Percentiles rank a stretch among this genome's conserved stretches.
Conservation (phyloP, 2,113 vertebrate species). For the Phaethornis superciliosus region DNA sequence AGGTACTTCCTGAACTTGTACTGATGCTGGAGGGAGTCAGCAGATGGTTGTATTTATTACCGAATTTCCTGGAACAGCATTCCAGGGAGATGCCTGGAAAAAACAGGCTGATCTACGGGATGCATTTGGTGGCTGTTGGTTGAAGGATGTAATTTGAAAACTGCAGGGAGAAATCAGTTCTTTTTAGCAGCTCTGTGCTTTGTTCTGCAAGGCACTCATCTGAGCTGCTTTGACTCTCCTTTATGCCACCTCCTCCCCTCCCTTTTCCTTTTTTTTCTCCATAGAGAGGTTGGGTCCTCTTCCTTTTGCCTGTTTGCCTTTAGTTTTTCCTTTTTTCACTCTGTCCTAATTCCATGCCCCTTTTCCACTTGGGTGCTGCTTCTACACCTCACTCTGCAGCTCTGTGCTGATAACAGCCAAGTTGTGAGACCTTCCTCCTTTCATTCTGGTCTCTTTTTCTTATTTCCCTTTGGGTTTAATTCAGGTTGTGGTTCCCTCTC, state of each 20-base stretch:
- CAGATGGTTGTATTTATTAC: neutral
- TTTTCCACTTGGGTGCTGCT: neutral
- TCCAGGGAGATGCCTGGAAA: neutral
- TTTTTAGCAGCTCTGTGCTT: neutral
- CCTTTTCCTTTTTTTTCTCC: neutral
- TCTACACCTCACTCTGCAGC: neutral
- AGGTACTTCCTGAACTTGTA: neutral
- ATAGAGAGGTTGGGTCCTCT: too few relatives aligned
- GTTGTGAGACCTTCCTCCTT: neutral
- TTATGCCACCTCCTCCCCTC: neutral
- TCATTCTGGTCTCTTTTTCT: too few relatives aligned
- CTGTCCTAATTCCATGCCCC: neutral
- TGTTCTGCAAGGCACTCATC: neutral
- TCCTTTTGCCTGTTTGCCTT: too few relatives aligned
- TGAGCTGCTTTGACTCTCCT: neutral
- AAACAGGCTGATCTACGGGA: accelerated
- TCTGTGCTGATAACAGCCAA: accelerated
- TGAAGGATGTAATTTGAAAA: neutral
- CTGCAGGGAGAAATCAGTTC: accelerated
- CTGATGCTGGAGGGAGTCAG: neutral
- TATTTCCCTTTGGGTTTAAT: too few relatives aligned
- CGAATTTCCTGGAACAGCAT: accelerated
- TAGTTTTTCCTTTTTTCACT: neutral
- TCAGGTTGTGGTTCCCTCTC: neutral
- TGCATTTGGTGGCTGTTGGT: accelerated